Evolutionary conservation across 2,888 invertebrate genomes (phyloP).

Genomic region (Syrphus vitripennis): DNA sequence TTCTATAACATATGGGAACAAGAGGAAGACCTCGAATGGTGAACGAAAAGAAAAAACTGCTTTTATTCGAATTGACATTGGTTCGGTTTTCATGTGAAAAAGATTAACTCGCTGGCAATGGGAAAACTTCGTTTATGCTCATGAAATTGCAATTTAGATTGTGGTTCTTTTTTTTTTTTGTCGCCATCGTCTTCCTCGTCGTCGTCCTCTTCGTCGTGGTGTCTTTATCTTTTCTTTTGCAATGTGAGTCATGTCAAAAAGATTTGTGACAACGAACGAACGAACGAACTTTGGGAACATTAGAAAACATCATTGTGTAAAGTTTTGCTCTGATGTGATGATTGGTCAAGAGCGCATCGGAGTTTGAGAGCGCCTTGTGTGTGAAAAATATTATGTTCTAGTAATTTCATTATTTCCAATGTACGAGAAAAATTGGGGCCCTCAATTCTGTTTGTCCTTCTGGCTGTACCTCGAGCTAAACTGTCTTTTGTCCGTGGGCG

Average conservation of each 20-base stretch:
- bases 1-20: not conserved
- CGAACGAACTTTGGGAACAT: not conserved
- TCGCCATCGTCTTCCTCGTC: not conserved
- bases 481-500: too few relatives aligned
- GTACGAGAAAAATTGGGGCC: too few relatives aligned
- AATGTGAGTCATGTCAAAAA: constrained; percentile 31
- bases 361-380: not conserved
- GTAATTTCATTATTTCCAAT: too few relatives aligned
- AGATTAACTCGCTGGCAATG: constrained; percentile 22
- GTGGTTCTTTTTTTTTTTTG: not conserved
- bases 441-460: too few relatives aligned
- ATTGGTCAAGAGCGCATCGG: not conserved
- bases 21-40: not conserved
- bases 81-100: constrained; percentile 11
- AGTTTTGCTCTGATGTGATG: not conserved
- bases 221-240: not conserved
- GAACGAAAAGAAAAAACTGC: not conserved
- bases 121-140: constrained; percentile 27
- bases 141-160: constrained; percentile 42
- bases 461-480: too few relatives aligned
- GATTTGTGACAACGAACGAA: constrained; percentile 32
- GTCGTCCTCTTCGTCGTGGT: not conserved
- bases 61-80: constrained; percentile 30
- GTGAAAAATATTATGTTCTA: not conserved
- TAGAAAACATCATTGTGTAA: not conserved